Conservation (phyloP, 2,888 invertebrate genomes). For the Epinotia ramella region DNA sequence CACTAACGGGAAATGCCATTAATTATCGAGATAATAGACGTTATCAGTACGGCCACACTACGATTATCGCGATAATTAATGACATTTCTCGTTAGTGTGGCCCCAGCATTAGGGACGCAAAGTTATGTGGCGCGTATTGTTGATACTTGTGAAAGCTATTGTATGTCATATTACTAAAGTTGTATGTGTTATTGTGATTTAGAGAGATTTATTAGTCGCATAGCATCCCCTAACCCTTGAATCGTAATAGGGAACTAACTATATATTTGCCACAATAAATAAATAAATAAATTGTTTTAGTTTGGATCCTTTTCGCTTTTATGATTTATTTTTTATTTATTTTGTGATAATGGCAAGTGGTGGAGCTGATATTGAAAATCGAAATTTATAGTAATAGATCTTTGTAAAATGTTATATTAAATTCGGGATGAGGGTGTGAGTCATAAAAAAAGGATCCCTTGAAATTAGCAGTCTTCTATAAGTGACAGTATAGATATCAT, state of each 20-base stretch:
- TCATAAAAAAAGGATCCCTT: neutral
- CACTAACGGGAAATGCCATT: too few relatives aligned
- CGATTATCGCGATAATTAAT: too few relatives aligned
- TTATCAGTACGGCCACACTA: too few relatives aligned
- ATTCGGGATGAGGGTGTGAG: slow-evolving; percentile 10
- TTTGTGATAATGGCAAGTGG: neutral
- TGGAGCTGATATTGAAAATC: neutral
- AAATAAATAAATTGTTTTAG: neutral
- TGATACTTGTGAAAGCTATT: neutral
- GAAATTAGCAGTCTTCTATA: neutral
- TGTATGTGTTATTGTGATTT: neutral
- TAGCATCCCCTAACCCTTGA: neutral
- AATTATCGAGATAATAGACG: too few relatives aligned
- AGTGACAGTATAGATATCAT: neutral
- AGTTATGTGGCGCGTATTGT: neutral
- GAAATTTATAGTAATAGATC: neutral
- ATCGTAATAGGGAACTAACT: neutral
- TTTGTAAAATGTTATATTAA: neutral
- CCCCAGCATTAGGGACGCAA: too few relatives aligned
- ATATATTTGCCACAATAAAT: neutral
- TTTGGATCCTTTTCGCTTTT: neutral
- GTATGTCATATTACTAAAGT: neutral
- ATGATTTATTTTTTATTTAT: neutral
- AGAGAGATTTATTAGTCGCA: neutral
- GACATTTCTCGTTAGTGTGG: too few relatives aligned